These are phyloP conservation scores for Apodemia hepburni DNA, from an alignment of 2,888 invertebrate species.

Conservation along the genomic window DNA sequence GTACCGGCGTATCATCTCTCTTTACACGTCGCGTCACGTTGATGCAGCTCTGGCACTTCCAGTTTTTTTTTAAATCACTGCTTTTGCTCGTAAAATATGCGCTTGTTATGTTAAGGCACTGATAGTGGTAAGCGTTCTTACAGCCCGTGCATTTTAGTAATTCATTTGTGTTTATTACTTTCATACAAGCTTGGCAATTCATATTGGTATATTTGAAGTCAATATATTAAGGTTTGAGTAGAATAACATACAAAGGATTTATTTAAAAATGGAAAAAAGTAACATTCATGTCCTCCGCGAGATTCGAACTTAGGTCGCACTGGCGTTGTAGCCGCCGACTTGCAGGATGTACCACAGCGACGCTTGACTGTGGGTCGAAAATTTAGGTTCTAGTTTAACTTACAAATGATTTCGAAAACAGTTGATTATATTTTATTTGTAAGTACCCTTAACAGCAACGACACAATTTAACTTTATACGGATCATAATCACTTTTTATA, in stretches of 20 bases:
- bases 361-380: no score
- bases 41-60: not conserved
- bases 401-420: no score
- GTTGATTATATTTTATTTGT: no score
- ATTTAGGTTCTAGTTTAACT: no score
- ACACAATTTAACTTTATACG: no score
- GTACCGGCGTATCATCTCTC: not conserved
- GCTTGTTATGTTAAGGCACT: not conserved
- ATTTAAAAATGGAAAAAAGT: not conserved
- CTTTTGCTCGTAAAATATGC: not conserved
- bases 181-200: not conserved
- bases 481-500: no score
- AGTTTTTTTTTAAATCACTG: not conserved
- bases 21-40: not conserved
- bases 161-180: not conserved
- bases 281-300: no score
- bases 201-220: not conserved
- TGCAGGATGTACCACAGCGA: no score
- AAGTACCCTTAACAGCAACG: no score
- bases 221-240: not conserved
- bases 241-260: not conserved
- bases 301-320: no score
- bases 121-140: not conserved
- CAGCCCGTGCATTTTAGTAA: not conserved
- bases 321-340: no score